A percentile compares a stretch with the other conserved stretches of the same genome.
phyloP scores from a whole-genome alignment of 2,888 invertebrate genomes.

The Epistrophella euchroma region DNA sequence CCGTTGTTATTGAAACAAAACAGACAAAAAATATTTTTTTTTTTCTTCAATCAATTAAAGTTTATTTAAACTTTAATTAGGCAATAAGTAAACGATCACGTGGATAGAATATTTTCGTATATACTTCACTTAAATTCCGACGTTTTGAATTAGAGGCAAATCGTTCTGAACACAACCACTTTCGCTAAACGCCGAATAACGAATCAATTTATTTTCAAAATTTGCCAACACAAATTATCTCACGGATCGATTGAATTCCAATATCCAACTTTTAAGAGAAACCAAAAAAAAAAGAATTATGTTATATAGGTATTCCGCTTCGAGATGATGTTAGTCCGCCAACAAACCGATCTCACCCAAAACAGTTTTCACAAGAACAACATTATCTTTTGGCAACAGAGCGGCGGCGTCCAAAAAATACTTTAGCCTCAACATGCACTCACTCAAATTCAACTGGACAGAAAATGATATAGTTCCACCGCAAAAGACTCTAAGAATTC shows the following conservation, averaged over 20 bases:
- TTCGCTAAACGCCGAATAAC: constrained; percentile 62
- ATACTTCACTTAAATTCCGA: constrained; percentile 64
- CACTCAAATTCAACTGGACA: constrained; percentile 54
- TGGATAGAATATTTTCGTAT: neutral
- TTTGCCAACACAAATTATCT: constrained; percentile 49
- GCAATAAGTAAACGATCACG: constrained; percentile 57
- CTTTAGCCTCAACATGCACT: constrained; percentile 36
- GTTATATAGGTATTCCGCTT: constrained; percentile 17
- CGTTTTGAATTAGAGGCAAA: constrained; percentile 68
- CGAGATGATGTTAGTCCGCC: constrained; percentile 22
- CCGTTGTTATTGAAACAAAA: constrained; percentile 35
- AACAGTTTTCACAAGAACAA: constrained; percentile 59
- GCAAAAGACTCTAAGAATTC: constrained; percentile 52
- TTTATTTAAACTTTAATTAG: constrained; percentile 67
- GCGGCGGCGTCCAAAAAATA: constrained; percentile 36
- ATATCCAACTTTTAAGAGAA: constrained; percentile 36
- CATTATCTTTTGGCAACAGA: constrained; percentile 56
- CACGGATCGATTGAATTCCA: constrained; percentile 65
- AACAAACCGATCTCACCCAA: constrained; percentile 46
- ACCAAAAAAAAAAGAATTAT: neutral
- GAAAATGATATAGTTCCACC: constrained; percentile 55
- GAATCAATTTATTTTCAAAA: constrained; percentile 57
- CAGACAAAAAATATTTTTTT: constrained; percentile 34
- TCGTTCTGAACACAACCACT: constrained; percentile 69
- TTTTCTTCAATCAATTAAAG: constrained; percentile 57